Base-by-base conservation (phyloP, 2,113 vertebrate genomes). In the Philantomba maxwellii region DNA sequence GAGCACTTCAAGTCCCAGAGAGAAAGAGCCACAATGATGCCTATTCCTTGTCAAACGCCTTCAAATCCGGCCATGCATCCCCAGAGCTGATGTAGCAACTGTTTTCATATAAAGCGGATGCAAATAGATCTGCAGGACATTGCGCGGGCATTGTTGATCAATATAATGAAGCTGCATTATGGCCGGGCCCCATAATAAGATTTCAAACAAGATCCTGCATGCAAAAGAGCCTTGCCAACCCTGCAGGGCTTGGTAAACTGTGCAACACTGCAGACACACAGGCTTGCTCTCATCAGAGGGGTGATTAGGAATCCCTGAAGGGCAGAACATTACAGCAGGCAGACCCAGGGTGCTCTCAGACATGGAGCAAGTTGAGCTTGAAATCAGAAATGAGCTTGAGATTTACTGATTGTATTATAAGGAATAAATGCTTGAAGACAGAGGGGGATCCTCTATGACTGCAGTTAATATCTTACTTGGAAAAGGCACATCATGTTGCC, bases 331-430 rank as follows among this genome's bases (percentile, higher is more conserved):
- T 91, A 36, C 87, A 91, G 90, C 87, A 75, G 91, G 55, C 60
- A 49, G 43, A 80, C 83, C 51, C n/a, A 33, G 28, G 78, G 88
- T 96, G 70, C 82, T 86, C 62, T 66, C 87, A 87, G 84, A 97
- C 3, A 3, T 36, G 13, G 47, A 66, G 75, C 58, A 92, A 93
- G 96, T 86, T 97, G 89, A 88, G 75, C 85, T 96, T 62, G 80
- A 97, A 91, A 73, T 97, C 92, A 92, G 96, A 94, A 97, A 95
- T 33, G 92, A 97, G 93, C 64, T 80, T 30, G 60, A 95, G 96
- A 97, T 94, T 96, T 97, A 95, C 87, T 45, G 97, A 95, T 92
- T 96, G 96, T 97, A 95, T 96, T 92, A 85, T 12, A 91, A 30
- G 23, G 73, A 84, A 57, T 87, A 93, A 94, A 91, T 47, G 80